These are phyloP conservation scores for Dynastes tityus DNA, from an alignment of 2,888 invertebrate species.

Conservation along the genomic window DNA sequence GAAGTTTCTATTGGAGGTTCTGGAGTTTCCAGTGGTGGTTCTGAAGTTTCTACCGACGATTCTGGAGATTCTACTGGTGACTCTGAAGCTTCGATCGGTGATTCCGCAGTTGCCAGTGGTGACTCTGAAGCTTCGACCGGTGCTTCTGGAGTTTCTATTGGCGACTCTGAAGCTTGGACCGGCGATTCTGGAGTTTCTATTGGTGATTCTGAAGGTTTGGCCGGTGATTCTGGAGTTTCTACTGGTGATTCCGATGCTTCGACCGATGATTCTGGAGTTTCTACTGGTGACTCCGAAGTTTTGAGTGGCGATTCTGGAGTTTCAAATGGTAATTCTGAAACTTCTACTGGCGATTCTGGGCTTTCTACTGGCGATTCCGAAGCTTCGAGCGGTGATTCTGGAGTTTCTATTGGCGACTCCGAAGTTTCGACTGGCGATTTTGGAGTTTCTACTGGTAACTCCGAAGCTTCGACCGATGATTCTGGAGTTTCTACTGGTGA, in stretches of 20 bases:
- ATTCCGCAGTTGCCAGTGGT: neutral
- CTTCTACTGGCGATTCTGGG: neutral
- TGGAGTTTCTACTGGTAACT: neutral
- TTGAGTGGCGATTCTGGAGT: neutral
- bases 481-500: neutral
- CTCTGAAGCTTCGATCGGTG: neutral
- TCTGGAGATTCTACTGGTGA: neutral
- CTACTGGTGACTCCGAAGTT: neutral
- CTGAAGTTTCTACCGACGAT: too few relatives aligned
- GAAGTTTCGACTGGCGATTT: neutral
- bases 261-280: neutral
- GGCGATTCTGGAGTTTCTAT: conserved; percentile 12
- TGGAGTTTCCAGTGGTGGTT: too few relatives aligned
- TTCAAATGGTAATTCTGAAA: neutral
- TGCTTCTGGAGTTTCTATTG: conserved; percentile 12
- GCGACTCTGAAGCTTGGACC: neutral
- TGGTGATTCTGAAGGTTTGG: neutral
- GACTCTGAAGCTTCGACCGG: conserved; percentile 5
- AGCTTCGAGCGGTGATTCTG: neutral
- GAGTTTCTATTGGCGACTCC: neutral
- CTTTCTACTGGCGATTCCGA: neutral
- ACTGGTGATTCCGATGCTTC: neutral
- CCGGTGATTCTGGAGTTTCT: neutral
- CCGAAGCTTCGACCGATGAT: neutral
- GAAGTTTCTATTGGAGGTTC: neutral